Evolutionary conservation across 2,888 invertebrate genomes (phyloP), one percentile per base, ranked within the genome.

Genomic region (Hirtodrosophila trivittata): DNA sequence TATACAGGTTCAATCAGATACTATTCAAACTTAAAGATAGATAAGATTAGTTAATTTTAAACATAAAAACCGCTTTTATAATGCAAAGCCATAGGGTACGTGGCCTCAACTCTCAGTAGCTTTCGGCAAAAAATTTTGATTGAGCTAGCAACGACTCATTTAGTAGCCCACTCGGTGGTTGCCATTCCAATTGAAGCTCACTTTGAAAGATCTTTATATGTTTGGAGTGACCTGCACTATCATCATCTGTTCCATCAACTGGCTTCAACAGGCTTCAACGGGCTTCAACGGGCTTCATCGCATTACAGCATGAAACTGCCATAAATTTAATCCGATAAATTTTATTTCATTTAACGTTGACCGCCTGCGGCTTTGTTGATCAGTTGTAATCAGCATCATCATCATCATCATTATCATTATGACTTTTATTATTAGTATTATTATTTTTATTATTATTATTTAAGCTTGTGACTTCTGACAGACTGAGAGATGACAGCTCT

Each of bases 271-370:
- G 18, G 18, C 49, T 21, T 9, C 35, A 21, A 21, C 18, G 5
- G n/a, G 18, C 60, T 60, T 43, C 37, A 18, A 21, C 9, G 10
- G 9, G 32, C 43, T 46, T 67, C 9, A 57, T 51, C 57, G 69
- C 47, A 57, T 60, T 69, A 55, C 47, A 49, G 55, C 69, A 56
- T 69, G 55, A 71, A 82, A 75, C 75, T 80, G 77, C 80, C 81
- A 78, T 84, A 66, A 78, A 86, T 75, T 86, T 67, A 83, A 86
- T 72, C 72, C 60, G 83, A 83, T 80, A 78, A 72, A 77, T 75
- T 69, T 55, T 68, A 60, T 83, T 80, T 71, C 46, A 69, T 85
- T 77, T 60, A 59, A 58, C 28, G 47, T 16, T 63, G 57, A 45
- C 55, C 39, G 52, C 46, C 18, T 21, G 52, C 33, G 37, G 46